These are phyloP conservation scores for Scolopax bukidnonensis DNA, from an alignment of 2,797 vertebrate species.

Conservation along the genomic window DNA sequence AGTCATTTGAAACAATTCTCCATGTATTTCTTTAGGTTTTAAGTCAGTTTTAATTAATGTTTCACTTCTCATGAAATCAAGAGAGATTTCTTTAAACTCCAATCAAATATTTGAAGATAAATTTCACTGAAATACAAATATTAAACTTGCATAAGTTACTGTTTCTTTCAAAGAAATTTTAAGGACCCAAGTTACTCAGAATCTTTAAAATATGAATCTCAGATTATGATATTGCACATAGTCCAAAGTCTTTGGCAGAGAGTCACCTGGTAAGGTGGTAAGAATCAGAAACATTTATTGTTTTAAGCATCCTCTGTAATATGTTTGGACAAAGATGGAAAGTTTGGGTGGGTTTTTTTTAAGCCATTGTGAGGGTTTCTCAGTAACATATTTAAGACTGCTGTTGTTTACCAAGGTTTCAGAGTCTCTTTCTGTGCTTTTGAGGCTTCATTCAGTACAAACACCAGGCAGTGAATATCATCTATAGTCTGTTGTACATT, in stretches of 20 bases:
- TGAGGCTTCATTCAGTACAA: background rate
- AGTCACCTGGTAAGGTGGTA: background rate
- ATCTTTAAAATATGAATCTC: background rate
- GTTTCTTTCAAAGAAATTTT: background rate
- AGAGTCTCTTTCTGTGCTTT: background rate
- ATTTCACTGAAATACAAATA: constrained; percentile 37
- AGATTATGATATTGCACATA: background rate
- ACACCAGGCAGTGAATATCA: background rate
- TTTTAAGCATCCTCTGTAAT: background rate
- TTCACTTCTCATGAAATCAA: constrained; percentile 12
- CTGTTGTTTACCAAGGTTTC: background rate
- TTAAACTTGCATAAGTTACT: background rate
- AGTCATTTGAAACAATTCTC: constrained; percentile 1
- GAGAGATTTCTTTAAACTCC: constrained; percentile 31
- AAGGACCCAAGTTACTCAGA: background rate
- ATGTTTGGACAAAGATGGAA: background rate
- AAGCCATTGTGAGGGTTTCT: background rate
- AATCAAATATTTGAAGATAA: constrained; percentile 49
- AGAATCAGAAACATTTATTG: background rate
- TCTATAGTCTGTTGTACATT: background rate
- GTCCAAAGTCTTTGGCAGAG: background rate
- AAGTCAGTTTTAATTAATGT: constrained; percentile 32
- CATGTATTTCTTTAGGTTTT: constrained; percentile 14
- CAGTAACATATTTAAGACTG: background rate
- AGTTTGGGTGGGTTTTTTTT: background rate